These are phyloP conservation scores for Euplexia lucipara DNA, from an alignment of 2,888 invertebrate genomes.

Conservation along the genomic window DNA sequence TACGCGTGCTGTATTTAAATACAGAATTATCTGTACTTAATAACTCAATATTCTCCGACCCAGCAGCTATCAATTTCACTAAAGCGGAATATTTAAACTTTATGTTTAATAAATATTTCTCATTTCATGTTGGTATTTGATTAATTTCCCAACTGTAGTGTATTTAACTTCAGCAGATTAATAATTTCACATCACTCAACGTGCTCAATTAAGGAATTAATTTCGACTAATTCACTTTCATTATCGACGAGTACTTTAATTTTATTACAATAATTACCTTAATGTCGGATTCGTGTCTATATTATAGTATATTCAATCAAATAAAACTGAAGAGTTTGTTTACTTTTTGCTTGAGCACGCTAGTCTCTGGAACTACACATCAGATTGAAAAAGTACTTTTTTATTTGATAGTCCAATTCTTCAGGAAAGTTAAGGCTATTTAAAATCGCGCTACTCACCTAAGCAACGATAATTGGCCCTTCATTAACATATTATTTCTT, in stretches of 20 bases:
- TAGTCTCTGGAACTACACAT: no score
- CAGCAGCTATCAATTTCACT: constrained; percentile 45
- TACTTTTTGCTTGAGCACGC: no score
- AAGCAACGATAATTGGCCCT: no score
- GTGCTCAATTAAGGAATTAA: constrained; percentile 16
- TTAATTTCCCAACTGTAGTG: constrained; percentile 60
- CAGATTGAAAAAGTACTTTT: no score
- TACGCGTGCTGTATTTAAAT: no score
- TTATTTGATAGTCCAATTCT: no score
- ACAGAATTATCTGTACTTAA: constrained; percentile 19
- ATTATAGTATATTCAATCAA: no score
- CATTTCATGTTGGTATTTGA: constrained; percentile 53
- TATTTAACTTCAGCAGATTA: constrained; percentile 17
- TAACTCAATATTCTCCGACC: constrained; percentile 33
- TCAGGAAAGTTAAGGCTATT: no score
- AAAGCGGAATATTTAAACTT: constrained; percentile 50
- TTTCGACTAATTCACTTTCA: constrained; percentile 13
- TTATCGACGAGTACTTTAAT: constrained; percentile 12
- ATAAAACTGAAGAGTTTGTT: no score
- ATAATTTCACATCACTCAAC: constrained; percentile 11
- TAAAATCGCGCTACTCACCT: no score
- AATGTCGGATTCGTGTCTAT: background rate
- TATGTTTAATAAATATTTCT: constrained; percentile 65
- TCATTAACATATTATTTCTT: no score
- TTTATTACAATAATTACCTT: background rate